Conservation (phyloP, 2,113 vertebrate genomes). For the Noturus placidus region DNA sequence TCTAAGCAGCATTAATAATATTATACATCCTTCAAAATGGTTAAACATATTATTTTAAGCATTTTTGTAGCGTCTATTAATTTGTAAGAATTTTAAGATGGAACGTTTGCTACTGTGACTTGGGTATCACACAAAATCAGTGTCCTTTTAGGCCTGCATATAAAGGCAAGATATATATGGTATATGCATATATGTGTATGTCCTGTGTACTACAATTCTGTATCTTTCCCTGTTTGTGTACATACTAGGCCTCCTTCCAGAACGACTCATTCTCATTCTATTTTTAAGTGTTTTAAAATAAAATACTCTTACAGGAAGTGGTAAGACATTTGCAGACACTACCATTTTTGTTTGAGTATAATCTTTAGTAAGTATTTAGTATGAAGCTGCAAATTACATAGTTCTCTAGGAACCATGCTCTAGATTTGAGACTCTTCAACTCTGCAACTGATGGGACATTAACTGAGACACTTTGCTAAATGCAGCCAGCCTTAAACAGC, state of each 20-base stretch:
- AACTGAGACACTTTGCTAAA: not conserved
- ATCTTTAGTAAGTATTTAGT: not conserved
- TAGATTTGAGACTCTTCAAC: not conserved
- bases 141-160: not conserved
- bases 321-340: not conserved
- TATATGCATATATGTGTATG: not conserved
- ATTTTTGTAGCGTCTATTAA: not conserved
- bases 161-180: not conserved
- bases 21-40: not conserved
- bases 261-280: constrained; percentile 2
- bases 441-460: not conserved
- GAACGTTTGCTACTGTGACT: not conserved
- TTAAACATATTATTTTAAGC: not conserved
- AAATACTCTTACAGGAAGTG: not conserved
- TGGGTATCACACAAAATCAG: not conserved
- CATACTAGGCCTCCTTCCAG: constrained; percentile 34
- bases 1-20: not conserved
- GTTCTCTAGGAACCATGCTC: not conserved
- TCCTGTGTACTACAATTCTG: not conserved
- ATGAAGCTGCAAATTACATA: not conserved
- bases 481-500: not conserved
- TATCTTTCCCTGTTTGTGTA: constrained; percentile 7
- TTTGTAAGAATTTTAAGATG: not conserved
- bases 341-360: not conserved
- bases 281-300: too few species aligned